A percentile compares a stretch with the other conserved stretches of the same genome.
These are phyloP conservation scores for Holacanthella duospinosa DNA, from an alignment of 2,888 invertebrate genomes.

Conservation along the genomic window DNA sequence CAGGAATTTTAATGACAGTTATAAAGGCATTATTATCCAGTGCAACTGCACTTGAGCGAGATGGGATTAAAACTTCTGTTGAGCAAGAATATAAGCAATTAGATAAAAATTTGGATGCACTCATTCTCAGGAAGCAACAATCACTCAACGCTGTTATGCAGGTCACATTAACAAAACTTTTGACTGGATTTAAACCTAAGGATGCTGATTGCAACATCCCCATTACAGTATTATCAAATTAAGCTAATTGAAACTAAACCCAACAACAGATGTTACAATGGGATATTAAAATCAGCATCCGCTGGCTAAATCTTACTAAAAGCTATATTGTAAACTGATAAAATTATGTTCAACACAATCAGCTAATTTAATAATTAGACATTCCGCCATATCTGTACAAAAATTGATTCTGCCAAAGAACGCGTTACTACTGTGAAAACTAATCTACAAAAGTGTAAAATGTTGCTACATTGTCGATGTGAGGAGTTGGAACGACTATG, in stretches of 20 bases:
- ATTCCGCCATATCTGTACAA: constrained; percentile 63
- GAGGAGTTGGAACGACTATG: constrained; percentile 89
- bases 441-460: constrained; percentile 70
- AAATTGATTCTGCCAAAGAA: constrained; percentile 63
- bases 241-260: too few species aligned
- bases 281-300: too few species aligned
- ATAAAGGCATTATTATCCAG: constrained; percentile 88
- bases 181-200: too few species aligned
- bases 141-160: constrained; percentile 75
- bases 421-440: constrained; percentile 68
- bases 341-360: background rate
- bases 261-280: too few species aligned
- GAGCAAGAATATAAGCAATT: constrained; percentile 88
- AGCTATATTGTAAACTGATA: too few species aligned
- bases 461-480: constrained; percentile 72
- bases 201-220: too few species aligned
- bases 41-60: constrained; percentile 79
- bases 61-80: constrained; percentile 78
- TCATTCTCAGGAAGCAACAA: constrained; percentile 76
- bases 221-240: too few species aligned
- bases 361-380: constrained; percentile 50
- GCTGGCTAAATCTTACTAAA: too few species aligned
- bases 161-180: constrained; percentile 45
- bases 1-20: constrained; percentile 83
- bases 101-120: constrained; percentile 74